A percentile compares a stretch with the other conserved stretches of the same genome.
These are phyloP conservation scores for Xenopus tropicalis DNA, from an alignment of 2,113 vertebrate species.

Conservation along the genomic window UCB_Xtro_10.0 CM004443.2:126524001-126524500, in stretches of 20 bases:
- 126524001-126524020: slow-evolving; percentile 39
- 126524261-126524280: too few relatives aligned
- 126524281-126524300: slow-evolving; percentile 5
- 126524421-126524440: too few relatives aligned
- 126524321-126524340: not conserved
- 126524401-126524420: not conserved
- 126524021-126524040: slow-evolving; percentile 43
- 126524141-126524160: slow-evolving; percentile 28
- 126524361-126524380: not conserved
- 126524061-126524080: slow-evolving; percentile 45
- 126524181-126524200: slow-evolving; percentile 1
- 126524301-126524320: not conserved
- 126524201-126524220: not conserved
- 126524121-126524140: slow-evolving; percentile 26
- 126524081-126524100: slow-evolving; percentile 44
- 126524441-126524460: not conserved
- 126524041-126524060: slow-evolving; percentile 42
- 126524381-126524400: not conserved
- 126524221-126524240: not conserved
- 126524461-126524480: too few relatives aligned
- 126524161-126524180: not conserved
- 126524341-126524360: not conserved
- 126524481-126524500: too few relatives aligned
- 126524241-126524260: not conserved
- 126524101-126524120: slow-evolving; percentile 40